These are phyloP conservation scores for Diaprepes abbreviatus DNA, from an alignment of 2,888 invertebrate genomes.

Conservation along the genomic window DNA sequence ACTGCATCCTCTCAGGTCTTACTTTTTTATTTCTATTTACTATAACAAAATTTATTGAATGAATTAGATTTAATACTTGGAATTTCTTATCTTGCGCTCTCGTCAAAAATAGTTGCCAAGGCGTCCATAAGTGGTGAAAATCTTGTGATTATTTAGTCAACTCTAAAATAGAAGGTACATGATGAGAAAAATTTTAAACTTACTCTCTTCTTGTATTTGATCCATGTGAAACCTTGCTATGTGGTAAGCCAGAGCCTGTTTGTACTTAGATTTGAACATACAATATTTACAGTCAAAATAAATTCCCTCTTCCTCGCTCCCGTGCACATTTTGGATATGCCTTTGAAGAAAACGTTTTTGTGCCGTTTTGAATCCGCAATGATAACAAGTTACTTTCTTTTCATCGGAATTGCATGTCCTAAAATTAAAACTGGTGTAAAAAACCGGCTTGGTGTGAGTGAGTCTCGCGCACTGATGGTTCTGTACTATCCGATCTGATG, in stretches of 20 bases:
- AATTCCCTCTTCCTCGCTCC: background rate
- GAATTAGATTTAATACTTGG: too few species aligned
- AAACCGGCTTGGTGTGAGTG: too few species aligned
- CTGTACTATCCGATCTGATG: too few species aligned
- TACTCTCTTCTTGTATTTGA: background rate
- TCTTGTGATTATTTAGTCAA: too few species aligned
- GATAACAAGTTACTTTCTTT: conserved; percentile 3
- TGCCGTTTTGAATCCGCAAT: background rate
- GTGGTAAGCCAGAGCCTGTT: background rate
- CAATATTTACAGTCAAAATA: background rate
- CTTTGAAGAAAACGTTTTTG: conserved; percentile 1
- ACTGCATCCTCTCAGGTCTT: too few species aligned
- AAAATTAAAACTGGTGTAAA: background rate
- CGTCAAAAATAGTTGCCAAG: too few species aligned
- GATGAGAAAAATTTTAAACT: background rate
- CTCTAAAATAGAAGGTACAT: background rate
- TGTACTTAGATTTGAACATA: conserved; percentile 3
- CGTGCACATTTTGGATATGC: conserved; percentile 4
- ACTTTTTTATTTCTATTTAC: too few species aligned
- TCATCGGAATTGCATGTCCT: background rate
- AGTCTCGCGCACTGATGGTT: too few species aligned
- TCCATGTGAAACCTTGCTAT: conserved; percentile 8
- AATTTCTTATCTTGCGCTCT: too few species aligned
- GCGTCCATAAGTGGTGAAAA: too few species aligned
- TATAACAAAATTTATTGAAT: too few species aligned